Conservation (phyloP, 2,888 invertebrate genomes). For the Idaea aversata region DNA sequence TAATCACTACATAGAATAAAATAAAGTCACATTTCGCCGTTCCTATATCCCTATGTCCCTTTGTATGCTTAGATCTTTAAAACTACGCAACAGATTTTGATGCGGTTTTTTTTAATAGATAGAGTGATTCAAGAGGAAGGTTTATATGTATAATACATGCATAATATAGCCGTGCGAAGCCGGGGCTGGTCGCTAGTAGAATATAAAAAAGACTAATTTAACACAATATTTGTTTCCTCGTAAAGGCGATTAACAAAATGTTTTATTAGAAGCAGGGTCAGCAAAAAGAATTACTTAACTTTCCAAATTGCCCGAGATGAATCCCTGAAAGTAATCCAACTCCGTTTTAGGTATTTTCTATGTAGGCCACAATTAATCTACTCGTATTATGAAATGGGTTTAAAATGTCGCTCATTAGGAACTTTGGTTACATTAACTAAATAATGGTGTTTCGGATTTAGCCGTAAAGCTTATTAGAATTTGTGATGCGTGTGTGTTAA, state of each 20-base stretch:
- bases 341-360: background rate
- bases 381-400: constrained; percentile 1
- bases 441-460: constrained; percentile 1
- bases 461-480: background rate
- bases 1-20: no score
- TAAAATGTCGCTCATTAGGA: background rate
- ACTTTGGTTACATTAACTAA: background rate
- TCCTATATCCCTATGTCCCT: no score
- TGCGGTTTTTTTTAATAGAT: no score
- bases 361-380: constrained; percentile 1
- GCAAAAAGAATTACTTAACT: background rate
- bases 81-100: no score
- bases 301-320: background rate
- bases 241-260: background rate
- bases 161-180: no score
- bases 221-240: constrained; percentile 6
- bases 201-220: no score
- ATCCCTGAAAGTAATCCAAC: background rate
- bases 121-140: no score
- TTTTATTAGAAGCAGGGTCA: background rate
- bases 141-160: no score
- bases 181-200: no score
- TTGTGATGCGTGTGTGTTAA: background rate
- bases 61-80: no score
- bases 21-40: no score